Base-by-base conservation (phyloP, 2,888 invertebrate species). In the Kryphioiulus occultus region DNA sequence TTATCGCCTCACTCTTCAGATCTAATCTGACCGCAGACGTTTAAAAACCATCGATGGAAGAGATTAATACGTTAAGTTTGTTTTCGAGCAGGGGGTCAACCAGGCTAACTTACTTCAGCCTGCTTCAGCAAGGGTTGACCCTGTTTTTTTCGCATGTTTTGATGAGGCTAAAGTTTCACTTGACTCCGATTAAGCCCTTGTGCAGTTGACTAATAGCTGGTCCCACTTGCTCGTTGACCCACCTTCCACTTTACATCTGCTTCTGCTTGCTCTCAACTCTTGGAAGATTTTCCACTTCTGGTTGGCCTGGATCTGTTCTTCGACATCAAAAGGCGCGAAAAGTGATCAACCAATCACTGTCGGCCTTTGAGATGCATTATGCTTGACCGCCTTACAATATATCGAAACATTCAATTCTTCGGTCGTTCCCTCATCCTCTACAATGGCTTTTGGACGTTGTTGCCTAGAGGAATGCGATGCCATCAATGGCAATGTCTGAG, bases 81-180 rank as follows among this genome's bases (percentile, higher is more conserved):
- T 68, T 68, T 68, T 22, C 68, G 9, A 26, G 26, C 10, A 68
- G 68, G 68, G 68, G 68, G 68, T 68, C 68, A 68, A 68, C 68
- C 68, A 26, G 68, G 68, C 68, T 26, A 68, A 68, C 26, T 68
- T 68, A 68, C 68, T n/a, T n/a, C n/a, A n/a, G n/a, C n/a, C n/a
- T n/a, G n/a, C n/a, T n/a, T 68, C 68, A 26, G 68, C 68, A 68
- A 68, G 68, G 68, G 68, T 68, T 68, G 68, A 68, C 26, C n/a
- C n/a, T n/a, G n/a, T n/a, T n/a, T 68, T 68, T 68, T 68, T 68
- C 26, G 5, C 68, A 10, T 68, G 68, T 68, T 68, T 68, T 68
- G 68, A 12, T 68, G 68, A 68, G 26, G 68, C 68, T 68, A n/a
- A 68, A 26, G 12, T 68, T 68, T 68, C 68, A 68, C 68, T 59